Percentiles rank a stretch among this genome's conserved stretches.
Evolutionary conservation across 2,888 invertebrate species (phyloP).

Genomic region (Cordilura impudica): DNA sequence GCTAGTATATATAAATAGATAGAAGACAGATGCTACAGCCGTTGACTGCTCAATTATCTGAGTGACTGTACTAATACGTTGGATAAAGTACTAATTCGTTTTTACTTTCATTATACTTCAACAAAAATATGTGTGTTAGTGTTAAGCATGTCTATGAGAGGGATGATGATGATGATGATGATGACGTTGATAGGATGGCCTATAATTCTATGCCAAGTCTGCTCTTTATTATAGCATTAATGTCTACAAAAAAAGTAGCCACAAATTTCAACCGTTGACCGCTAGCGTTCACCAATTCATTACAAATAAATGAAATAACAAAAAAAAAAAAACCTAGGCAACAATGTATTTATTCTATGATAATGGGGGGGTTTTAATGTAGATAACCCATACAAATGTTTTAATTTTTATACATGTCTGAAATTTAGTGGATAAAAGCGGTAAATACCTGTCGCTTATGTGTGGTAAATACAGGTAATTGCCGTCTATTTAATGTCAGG

Average conservation of each 20-base stretch:
- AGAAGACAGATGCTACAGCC: too few relatives aligned
- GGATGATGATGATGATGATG: neutral
- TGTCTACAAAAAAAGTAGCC: neutral
- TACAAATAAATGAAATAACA: neutral
- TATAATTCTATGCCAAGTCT: neutral
- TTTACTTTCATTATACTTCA: neutral
- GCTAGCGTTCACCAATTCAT: neutral
- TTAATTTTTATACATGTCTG: neutral
- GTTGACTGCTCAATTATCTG: too few relatives aligned
- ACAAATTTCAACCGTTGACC: neutral
- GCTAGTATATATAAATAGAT: neutral
- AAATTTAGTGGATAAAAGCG: neutral
- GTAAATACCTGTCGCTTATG: slow-evolving; percentile 2
- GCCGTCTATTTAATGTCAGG: slow-evolving; percentile 27
- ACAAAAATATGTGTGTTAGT: neutral
- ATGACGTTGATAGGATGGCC: neutral
- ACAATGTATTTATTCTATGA: neutral
- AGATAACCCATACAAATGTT: neutral
- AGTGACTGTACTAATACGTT: too few relatives aligned
- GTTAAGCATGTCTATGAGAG: neutral
- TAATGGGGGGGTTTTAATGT: neutral
- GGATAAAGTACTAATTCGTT: too few relatives aligned
- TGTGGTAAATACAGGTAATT: slow-evolving; percentile 26
- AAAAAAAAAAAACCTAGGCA: too few relatives aligned
- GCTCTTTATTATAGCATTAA: neutral